Evolutionary conservation across 2,888 invertebrate genomes (phyloP).

Genomic region (Platycheirus albimanus): DNA sequence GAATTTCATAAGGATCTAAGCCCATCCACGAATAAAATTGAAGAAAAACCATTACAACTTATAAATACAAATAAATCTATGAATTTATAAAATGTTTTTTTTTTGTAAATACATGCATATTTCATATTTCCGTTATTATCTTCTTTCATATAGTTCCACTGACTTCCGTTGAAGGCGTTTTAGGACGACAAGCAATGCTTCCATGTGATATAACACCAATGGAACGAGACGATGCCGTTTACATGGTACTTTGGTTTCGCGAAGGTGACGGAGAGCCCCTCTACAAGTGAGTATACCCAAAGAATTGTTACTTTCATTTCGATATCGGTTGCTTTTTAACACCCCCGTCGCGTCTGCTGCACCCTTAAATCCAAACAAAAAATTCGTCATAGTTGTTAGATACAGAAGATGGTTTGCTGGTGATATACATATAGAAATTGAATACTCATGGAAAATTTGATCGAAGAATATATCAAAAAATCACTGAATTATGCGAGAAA

Average conservation of each 20-base stretch:
- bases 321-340: slow-evolving; percentile 11
- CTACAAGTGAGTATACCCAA: slow-evolving; percentile 88
- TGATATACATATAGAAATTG: slow-evolving; percentile 41
- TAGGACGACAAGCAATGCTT: slow-evolving; percentile 91
- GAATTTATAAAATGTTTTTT: too few relatives aligned
- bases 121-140: slow-evolving; percentile 34
- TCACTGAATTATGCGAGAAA: slow-evolving; percentile 41
- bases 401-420: slow-evolving; percentile 16
- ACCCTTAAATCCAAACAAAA: too few relatives aligned
- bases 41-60: neutral
- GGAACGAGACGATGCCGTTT: slow-evolving; percentile 90
- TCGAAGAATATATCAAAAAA: slow-evolving; percentile 55
- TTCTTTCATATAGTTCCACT: slow-evolving; percentile 88
- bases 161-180: slow-evolving; percentile 91
- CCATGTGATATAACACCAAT: slow-evolving; percentile 94
- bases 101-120: too few relatives aligned
- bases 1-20: too few relatives aligned
- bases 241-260: slow-evolving; percentile 95
- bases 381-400: slow-evolving; percentile 12
- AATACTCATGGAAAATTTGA: slow-evolving; percentile 59
- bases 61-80: too few relatives aligned
- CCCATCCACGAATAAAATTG: too few relatives aligned
- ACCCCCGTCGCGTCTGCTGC: slow-evolving; percentile 20
- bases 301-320: slow-evolving; percentile 29
- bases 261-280: slow-evolving; percentile 92